phyloP scores from a whole-genome alignment of 2,888 invertebrate species.

The Zelleria hepariella region DNA sequence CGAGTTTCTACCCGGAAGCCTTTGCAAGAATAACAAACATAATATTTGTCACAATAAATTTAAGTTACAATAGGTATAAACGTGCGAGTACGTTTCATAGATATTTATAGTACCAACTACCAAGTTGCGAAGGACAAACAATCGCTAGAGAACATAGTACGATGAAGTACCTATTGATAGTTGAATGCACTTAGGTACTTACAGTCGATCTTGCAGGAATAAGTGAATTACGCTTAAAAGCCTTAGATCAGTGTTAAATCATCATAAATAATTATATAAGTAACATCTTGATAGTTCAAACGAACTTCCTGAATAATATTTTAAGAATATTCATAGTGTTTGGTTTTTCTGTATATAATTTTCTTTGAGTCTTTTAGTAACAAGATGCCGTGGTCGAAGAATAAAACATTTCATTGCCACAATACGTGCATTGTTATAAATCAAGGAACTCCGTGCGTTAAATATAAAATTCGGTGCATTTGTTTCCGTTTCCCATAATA shows the following conservation, averaged over 20 bases:
- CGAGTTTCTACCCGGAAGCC: background rate
- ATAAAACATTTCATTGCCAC: background rate
- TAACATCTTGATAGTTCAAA: too few relatives aligned
- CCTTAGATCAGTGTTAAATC: too few relatives aligned
- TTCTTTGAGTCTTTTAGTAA: too few relatives aligned
- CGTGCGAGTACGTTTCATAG: conserved; percentile 6
- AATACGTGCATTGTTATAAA: background rate
- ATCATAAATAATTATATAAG: too few relatives aligned
- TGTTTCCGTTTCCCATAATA: background rate
- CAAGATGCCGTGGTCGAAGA: background rate
- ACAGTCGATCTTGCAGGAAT: background rate
- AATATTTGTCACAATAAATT: background rate
- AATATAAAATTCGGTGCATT: background rate
- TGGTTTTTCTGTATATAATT: too few relatives aligned
- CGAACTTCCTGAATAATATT: too few relatives aligned
- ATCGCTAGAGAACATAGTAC: conserved; percentile 29
- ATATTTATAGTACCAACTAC: conserved; percentile 41
- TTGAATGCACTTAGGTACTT: background rate
- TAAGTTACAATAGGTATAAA: background rate
- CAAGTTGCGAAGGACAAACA: conserved; percentile 53
- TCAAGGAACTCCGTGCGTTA: background rate
- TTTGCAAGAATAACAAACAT: background rate
- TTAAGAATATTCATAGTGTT: too few relatives aligned
- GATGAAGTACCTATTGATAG: background rate
- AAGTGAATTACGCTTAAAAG: too few relatives aligned